Conservation (phyloP, 2,888 invertebrate genomes). For the Erebia ligea region DNA sequence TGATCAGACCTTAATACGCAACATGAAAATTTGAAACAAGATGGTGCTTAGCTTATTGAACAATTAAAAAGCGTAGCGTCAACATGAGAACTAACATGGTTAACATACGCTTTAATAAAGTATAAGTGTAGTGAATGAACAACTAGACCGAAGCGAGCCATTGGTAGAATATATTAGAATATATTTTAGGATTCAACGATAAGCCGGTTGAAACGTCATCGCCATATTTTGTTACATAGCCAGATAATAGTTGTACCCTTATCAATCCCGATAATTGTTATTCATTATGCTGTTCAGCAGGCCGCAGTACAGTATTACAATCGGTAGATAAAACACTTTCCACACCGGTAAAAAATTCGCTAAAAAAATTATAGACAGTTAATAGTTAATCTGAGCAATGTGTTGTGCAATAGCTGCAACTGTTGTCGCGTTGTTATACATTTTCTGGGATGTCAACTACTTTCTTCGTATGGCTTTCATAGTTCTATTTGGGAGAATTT, state of each 20-base stretch:
- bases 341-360: not conserved
- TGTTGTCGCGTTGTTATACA: slow-evolving; percentile 83
- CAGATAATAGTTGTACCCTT: not conserved
- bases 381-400: slow-evolving; percentile 47
- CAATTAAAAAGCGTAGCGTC: no score
- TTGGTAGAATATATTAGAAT: no score
- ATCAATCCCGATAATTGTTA: not conserved
- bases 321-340: not conserved
- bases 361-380: not conserved
- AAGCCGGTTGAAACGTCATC: slow-evolving; percentile 1
- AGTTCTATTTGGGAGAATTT: slow-evolving; percentile 86
- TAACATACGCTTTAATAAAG: no score
- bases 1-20: no score
- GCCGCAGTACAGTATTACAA: not conserved
- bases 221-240: not conserved
- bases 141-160: no score
- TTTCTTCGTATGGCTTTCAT: slow-evolving; percentile 88
- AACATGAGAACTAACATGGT: no score
- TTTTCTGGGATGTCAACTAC: slow-evolving; percentile 91
- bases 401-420: slow-evolving; percentile 60
- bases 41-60: not conserved
- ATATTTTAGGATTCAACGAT: not conserved
- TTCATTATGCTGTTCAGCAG: not conserved
- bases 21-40: not conserved
- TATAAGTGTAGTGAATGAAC: no score